Evolutionary conservation across 2,888 invertebrate species (phyloP).

Genomic region (Tubulanus polymorphus): DNA sequence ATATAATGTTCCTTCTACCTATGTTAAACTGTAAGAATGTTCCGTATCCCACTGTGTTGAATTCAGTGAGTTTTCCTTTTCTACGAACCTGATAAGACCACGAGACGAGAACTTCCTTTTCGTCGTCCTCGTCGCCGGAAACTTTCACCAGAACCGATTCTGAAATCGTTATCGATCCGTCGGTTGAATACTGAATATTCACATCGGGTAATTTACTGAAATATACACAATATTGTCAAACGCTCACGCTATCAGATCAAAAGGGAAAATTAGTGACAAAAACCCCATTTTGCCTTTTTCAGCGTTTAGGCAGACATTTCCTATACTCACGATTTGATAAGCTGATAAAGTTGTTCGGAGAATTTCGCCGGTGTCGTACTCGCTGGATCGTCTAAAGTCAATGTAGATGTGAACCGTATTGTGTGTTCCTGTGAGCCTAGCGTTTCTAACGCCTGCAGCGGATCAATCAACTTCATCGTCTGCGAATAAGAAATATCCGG

Average conservation of each 20-base stretch:
- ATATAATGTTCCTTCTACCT: no score
- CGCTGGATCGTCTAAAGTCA: slow-evolving; percentile 63
- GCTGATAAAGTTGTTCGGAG: slow-evolving; percentile 67
- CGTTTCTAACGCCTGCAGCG: slow-evolving; percentile 82
- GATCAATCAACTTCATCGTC: slow-evolving; percentile 78
- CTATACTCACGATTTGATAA: slow-evolving; percentile 63
- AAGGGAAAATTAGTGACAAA: background rate
- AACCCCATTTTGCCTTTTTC: background rate
- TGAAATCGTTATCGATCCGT: slow-evolving; percentile 69
- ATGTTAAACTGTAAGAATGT: no score
- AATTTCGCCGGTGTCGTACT: slow-evolving; percentile 62
- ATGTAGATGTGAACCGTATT: slow-evolving; percentile 76
- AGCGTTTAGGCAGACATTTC: no score
- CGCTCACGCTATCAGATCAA: no score
- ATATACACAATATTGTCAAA: no score
- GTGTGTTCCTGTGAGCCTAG: slow-evolving; percentile 75
- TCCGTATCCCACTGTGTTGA: no score
- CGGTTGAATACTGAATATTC: slow-evolving; percentile 74
- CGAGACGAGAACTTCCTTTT: slow-evolving; percentile 84
- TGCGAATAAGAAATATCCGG: slow-evolving; percentile 25
- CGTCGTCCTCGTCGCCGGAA: slow-evolving; percentile 73
- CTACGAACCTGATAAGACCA: slow-evolving; percentile 71
- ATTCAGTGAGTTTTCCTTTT: no score
- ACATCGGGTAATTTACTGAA: slow-evolving; percentile 69
- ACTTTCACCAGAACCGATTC: slow-evolving; percentile 90